Percentiles rank a stretch among this genome's conserved stretches.
phyloP scores from a whole-genome alignment of 2,888 invertebrate species.

The Cartodere bifasciata region DNA sequence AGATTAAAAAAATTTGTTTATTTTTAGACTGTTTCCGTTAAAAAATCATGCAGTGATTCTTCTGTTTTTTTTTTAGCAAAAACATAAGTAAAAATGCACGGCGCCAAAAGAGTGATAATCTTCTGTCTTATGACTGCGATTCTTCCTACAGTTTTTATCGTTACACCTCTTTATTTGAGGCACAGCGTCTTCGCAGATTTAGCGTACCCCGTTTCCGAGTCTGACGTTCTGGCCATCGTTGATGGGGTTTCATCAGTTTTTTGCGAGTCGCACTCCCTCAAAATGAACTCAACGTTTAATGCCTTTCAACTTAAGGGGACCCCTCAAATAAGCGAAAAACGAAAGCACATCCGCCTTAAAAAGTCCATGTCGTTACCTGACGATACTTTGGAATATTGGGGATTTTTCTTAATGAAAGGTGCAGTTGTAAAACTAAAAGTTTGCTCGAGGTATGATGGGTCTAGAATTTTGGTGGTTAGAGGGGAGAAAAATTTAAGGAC shows the following conservation, averaged over 20 bases:
- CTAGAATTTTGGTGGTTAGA: constrained; percentile 67
- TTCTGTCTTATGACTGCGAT: constrained; percentile 68
- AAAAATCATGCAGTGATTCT: no score
- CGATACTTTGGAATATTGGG: constrained; percentile 81
- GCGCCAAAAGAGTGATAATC: constrained; percentile 61
- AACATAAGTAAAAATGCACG: constrained; percentile 67
- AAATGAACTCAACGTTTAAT: constrained; percentile 57
- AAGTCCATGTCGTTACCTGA: constrained; percentile 75
- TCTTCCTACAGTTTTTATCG: constrained; percentile 60
- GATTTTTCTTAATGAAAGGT: constrained; percentile 69
- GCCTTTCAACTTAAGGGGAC: constrained; percentile 33
- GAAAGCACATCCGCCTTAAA: constrained; percentile 63
- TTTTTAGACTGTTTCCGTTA: no score
- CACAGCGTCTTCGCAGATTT: constrained; percentile 68
- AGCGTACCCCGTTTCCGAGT: constrained; percentile 66
- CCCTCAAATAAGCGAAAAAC: constrained; percentile 53
- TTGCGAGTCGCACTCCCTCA: constrained; percentile 64
- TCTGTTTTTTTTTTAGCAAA: constrained; percentile 41
- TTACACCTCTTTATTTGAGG: constrained; percentile 64
- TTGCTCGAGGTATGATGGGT: constrained; percentile 68
- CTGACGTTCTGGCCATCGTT: constrained; percentile 70
- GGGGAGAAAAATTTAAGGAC: constrained; percentile 65
- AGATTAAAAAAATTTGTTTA: no score
- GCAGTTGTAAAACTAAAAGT: constrained; percentile 65
- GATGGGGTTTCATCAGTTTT: constrained; percentile 75